Evolutionary conservation across 2,888 invertebrate species (phyloP), one percentile per base, ranked within the genome.

Genomic region (Mythimna lalbum): DNA sequence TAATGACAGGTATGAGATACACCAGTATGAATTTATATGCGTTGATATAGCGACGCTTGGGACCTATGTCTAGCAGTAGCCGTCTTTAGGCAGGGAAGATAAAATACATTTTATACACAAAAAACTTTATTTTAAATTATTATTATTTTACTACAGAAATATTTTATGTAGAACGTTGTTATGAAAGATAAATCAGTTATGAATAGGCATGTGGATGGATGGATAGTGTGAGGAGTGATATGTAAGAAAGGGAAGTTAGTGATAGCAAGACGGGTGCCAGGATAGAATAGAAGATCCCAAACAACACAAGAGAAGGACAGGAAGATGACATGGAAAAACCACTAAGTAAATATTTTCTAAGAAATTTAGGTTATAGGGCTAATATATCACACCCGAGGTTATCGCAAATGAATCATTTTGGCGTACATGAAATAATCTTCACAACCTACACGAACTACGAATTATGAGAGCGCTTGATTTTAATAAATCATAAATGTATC

Each of bases 401-500:
- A 56, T 49, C 17, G 5, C n/a, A 53, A 83, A 74, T 71, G 43
- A 69, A 69, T 47, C 59, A 69, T 69, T 73, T 43, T 47, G 27
- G 69, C 43, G 64, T 69, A 70, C 61, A 79, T 47, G 74, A 82
- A 76, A 64, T 80, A 66, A 79, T 80, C 49, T 69, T 53, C 43
- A 31, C 63, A 65, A 64, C 74, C 36, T 63, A 61, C 60, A 62
- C 31, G 49, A 59, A 52, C 6, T 19, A 72, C 10, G 63, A 80
- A 43, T 67, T 74, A 79, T 67, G 55, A 23, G 55, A 52, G 59
- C 50, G 36, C 67, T 50, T 60, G 43, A 31, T 59, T 76, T 57
- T 65, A 59, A 70, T 78, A 56, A 68, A 78, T 83, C 73, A 72
- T 43, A 43, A 53, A 63, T 72, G 72, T 73, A 81, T 81, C 55